Evolutionary conservation across 2,797 vertebrate species (phyloP), one percentile per base, ranked within the genome.

Genomic region (Arctocebus calabarensis): DNA sequence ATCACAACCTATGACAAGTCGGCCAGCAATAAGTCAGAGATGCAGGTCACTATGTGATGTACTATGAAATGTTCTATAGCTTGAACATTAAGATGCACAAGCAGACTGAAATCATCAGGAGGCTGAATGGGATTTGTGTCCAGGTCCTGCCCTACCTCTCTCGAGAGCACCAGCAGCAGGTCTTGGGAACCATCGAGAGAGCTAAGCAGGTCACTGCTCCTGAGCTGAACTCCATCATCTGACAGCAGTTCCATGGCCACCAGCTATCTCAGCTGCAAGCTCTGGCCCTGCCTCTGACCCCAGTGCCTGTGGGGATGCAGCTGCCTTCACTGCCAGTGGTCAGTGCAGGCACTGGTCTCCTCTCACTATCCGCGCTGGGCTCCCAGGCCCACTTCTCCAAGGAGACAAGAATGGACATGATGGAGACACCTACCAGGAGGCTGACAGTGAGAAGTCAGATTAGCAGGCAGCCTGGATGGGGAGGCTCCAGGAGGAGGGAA

Each of bases 1-100:
- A 52, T 16, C 48, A 52, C 14, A 52, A 52, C 48, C 48, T 52
- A 52, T 52, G 48, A 52, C 48, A 52, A 52, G 48, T 52, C 14
- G 48, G 48, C 48, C 48, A 52, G 48, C 48, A 52, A 52, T 14
- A 52, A 52, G 14, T 52, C 48, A 1, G 48, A 52, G 48, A 52
- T 52, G 48, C 48, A 52, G 48, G 48, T 16, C 48, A 52, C 14
- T 52, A 52, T 16, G 48, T 52, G 48, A 52, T 52, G 99, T 99
- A 99, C 97, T 99, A 99, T 4, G 99, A 99, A 99, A 99, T 99
- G 99, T 99, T 99, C 84, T 99, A 99, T 0, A 99, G 99, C 93
- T 98, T 99, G 97, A 99, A 99, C 95, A 99, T 99, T 85, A 99
- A 99, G 98, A 99, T 99, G 99, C 99, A 99, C 99, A 99, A 99